Evolutionary conservation across 2,888 invertebrate genomes (phyloP).

Genomic region (Corbicula japonica): DNA sequence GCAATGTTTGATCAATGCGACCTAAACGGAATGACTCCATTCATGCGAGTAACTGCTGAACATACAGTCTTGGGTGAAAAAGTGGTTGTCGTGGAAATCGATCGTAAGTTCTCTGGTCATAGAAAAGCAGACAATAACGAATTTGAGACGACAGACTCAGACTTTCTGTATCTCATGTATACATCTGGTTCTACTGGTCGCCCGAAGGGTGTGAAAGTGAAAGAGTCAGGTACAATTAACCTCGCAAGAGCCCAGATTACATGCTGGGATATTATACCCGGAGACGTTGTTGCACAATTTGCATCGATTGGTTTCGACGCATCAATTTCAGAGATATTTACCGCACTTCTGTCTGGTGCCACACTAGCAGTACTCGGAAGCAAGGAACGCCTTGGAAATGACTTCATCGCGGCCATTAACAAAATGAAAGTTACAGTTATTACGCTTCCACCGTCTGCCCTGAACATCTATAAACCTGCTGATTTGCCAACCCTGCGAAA

Average conservation of each 20-base stretch:
- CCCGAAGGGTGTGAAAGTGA: slow-evolving; percentile 95
- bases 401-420: slow-evolving; percentile 90
- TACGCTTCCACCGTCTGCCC: slow-evolving; percentile 93
- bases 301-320: slow-evolving; percentile 97
- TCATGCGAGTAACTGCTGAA: slow-evolving; percentile 34
- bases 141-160: slow-evolving; percentile 16
- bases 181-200: slow-evolving; percentile 95
- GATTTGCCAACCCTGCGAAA: slow-evolving; percentile 88
- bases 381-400: slow-evolving; percentile 92
- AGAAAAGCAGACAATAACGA: not conserved
- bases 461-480: slow-evolving; percentile 88
- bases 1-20: slow-evolving; percentile 31
- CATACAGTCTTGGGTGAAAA: slow-evolving; percentile 41
- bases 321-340: slow-evolving; percentile 95
- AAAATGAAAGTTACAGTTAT: slow-evolving; percentile 87
- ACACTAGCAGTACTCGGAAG: slow-evolving; percentile 92
- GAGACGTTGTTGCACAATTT: slow-evolving; percentile 93
- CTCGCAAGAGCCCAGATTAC: slow-evolving; percentile 96
- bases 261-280: slow-evolving; percentile 92
- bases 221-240: slow-evolving; percentile 90
- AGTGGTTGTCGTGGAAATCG: slow-evolving; percentile 58
- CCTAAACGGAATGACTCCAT: slow-evolving; percentile 43
- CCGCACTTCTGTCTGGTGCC: slow-evolving; percentile 92
- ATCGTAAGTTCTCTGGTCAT: not conserved
- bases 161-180: slow-evolving; percentile 89